A percentile compares a stretch with the other conserved stretches of the same genome.
Evolutionary conservation across 2,113 vertebrate species (phyloP).

Genomic region (Sebastes schlegelii): DNA sequence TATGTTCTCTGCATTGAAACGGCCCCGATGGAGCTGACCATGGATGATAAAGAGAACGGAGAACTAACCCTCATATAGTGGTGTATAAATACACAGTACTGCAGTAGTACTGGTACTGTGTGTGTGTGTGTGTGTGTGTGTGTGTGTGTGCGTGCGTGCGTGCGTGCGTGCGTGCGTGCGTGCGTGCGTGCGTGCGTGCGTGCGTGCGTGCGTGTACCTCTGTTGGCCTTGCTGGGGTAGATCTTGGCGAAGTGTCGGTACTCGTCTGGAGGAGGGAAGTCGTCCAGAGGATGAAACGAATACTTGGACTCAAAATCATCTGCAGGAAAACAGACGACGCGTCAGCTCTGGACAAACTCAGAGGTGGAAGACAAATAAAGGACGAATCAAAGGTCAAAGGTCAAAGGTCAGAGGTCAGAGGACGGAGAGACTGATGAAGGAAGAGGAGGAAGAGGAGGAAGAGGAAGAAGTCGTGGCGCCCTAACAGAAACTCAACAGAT

Average conservation of each 20-base stretch:
- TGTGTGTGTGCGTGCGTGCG: too few species aligned
- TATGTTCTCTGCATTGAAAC: too few species aligned
- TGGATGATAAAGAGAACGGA: too few species aligned
- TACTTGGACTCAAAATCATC: constrained; percentile 99
- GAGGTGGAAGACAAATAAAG: not conserved
- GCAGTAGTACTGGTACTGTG: too few species aligned
- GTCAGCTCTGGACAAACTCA: not conserved
- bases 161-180: too few species aligned
- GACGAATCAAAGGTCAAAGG: not conserved
- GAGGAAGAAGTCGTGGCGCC: not conserved
- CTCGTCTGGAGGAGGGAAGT: constrained; percentile 96
- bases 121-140: too few species aligned
- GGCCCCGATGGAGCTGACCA: too few species aligned
- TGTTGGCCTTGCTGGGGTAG: constrained; percentile 95
- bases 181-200: too few species aligned
- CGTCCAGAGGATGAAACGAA: constrained; percentile 94
- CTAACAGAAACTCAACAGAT: too few species aligned
- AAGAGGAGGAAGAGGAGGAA: too few species aligned
- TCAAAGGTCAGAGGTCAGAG: not conserved
- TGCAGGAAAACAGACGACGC: constrained; percentile 61
- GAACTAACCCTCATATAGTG: too few species aligned
- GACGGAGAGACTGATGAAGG: not conserved
- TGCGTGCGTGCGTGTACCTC: constrained; percentile 80
- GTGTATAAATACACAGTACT: too few species aligned
- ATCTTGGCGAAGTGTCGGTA: constrained; percentile 93